phyloP scores from a whole-genome alignment of 2,113 vertebrate genomes.

The Nansenia antarctica region DNA sequence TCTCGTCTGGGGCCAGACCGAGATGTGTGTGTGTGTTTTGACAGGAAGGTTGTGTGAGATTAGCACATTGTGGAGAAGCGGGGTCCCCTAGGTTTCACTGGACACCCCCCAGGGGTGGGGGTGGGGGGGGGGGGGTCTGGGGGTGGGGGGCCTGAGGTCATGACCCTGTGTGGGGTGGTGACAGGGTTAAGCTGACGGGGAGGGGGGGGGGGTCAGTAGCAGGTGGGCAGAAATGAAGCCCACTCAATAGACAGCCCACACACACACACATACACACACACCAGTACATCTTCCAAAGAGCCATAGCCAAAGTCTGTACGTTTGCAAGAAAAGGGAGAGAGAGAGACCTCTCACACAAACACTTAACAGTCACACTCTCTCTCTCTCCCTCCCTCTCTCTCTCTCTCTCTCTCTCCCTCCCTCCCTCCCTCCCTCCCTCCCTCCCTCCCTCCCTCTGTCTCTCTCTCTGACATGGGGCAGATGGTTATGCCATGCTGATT shows the following conservation, averaged over 20 bases:
- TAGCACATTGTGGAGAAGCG: constrained; percentile 29
- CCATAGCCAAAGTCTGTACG: too few species aligned
- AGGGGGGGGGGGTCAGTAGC: constrained; percentile 2
- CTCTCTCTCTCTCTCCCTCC: constrained; percentile 17
- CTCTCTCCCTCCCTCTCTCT: constrained; percentile 10
- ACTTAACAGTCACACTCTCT: neutral
- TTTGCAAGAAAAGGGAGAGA: too few species aligned
- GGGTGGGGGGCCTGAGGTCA: constrained; percentile 42
- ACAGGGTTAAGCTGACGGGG: constrained; percentile 59
- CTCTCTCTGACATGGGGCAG: constrained; percentile 45
- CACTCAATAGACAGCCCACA: too few species aligned
- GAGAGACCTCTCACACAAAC: constrained; percentile 29
- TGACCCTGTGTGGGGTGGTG: constrained; percentile 47
- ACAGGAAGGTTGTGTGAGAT: constrained; percentile 31
- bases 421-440: neutral
- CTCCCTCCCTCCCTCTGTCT: neutral
- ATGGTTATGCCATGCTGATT: constrained; percentile 64
- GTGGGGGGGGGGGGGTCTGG: neutral
- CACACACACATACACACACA: too few species aligned
- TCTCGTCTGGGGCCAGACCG: neutral
- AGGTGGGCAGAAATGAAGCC: constrained; percentile 1
- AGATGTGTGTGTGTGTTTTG: constrained; percentile 43
- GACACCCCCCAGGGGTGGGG: constrained; percentile 37
- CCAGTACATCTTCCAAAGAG: too few species aligned
- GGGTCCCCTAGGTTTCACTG: constrained; percentile 53